Conservation (phyloP, 2,888 invertebrate species). For the Harpalus rufipes region DNA sequence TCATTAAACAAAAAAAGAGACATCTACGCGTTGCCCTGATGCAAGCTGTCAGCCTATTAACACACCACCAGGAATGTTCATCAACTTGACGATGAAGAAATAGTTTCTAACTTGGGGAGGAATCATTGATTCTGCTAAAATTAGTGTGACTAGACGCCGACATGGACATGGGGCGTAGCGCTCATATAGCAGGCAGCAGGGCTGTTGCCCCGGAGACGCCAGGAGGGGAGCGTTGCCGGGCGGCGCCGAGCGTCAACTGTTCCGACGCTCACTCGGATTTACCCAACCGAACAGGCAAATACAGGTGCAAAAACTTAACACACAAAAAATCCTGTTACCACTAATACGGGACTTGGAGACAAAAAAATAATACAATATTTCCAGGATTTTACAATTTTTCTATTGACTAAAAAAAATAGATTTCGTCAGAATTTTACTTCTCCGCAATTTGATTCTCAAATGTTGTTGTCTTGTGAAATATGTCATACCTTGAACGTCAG, state of each 20-base stretch:
- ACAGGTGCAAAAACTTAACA: slow-evolving; percentile 12
- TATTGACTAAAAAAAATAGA: too few relatives aligned
- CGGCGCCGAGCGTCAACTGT: slow-evolving; percentile 38
- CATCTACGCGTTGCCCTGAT: neutral
- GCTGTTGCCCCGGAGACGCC: slow-evolving; percentile 40
- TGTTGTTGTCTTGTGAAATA: too few relatives aligned
- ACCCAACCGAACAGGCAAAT: neutral
- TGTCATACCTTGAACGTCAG: too few relatives aligned
- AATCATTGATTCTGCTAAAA: slow-evolving; percentile 53
- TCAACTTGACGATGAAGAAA: slow-evolving; percentile 24
- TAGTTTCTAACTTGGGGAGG: slow-evolving; percentile 20
- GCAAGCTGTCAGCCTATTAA: slow-evolving; percentile 16
- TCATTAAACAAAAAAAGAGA: neutral
- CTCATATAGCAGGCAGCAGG: neutral
- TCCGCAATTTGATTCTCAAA: too few relatives aligned
- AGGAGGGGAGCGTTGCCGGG: slow-evolving; percentile 34
- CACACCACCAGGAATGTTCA: slow-evolving; percentile 24
- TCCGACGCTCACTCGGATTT: slow-evolving; percentile 9
- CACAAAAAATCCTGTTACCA: neutral
- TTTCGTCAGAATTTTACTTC: too few relatives aligned
- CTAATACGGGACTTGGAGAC: neutral
- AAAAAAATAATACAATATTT: neutral
- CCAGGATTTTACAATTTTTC: too few relatives aligned
- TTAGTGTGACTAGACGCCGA: slow-evolving; percentile 31
- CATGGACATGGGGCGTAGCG: slow-evolving; percentile 25